Evolutionary conservation across 2,113 vertebrate species (phyloP), one percentile per base, ranked within the genome.

Genomic region (Etheostoma spectabile): DNA sequence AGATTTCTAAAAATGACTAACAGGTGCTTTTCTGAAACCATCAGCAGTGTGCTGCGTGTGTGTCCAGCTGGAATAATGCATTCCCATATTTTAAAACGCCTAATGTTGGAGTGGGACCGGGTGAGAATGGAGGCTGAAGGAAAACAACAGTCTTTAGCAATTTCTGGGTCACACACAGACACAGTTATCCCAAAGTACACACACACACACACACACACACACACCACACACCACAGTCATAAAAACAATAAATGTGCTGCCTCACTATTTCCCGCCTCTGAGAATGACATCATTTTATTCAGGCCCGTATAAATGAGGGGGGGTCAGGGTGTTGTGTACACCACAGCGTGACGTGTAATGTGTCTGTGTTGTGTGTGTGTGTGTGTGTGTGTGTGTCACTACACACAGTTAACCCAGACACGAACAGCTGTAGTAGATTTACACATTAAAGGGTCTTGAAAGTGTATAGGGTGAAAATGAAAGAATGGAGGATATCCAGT

Each of bases 131-230:
- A 51, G 48, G 55, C 7, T 59, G 45, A 60, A 78, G 42, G n/a
- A 42, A 55, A 68, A 53, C 49, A 21, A 11, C n/a, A 56, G 19
- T 53, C 42, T 22, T 68, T 13, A 67, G 21, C 42, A 59, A 8
- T 59, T 33, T 55, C 49, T 35, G 63, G 35, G 18, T 30, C 42
- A 59, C 24, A 30, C 19, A 53, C 67, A 42, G 38, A 70, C 42
- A 42, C 48, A 70, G 49, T 46, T 62, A 55, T 53, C 66, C 62
- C 66, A 69, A 35, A 62, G 56, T 53, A 65, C 8, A 66, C 45
- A 66, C 63, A 77, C 30, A 75, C 33, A n/a, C n/a, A n/a, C n/a
- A n/a, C n/a, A n/a, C n/a, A n/a, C n/a, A n/a, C n/a, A n/a, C n/a
- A n/a, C n/a, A n/a, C n/a, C n/a, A n/a, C n/a, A 53, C 52, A 61